These are phyloP conservation scores for Drosophila aff. DNA, from an alignment of 1,140 invertebrate genomes.

Conservation along the genomic window DNA sequence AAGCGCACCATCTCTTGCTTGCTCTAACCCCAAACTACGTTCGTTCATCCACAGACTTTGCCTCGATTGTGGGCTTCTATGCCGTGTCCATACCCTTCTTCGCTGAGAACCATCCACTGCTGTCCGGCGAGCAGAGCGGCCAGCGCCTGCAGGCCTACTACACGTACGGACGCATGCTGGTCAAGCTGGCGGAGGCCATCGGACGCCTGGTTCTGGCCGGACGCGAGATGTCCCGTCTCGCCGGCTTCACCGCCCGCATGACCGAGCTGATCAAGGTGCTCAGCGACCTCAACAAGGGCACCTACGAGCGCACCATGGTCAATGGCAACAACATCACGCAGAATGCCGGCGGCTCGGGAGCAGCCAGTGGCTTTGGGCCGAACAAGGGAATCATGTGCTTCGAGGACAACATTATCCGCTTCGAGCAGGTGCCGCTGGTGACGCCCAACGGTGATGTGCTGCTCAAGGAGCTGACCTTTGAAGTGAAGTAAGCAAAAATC, in stretches of 20 bases:
- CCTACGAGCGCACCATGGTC: conserved; percentile 95
- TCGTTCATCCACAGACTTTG: conserved; percentile 89
- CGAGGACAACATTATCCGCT: conserved; percentile 96
- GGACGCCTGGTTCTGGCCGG: conserved; percentile 97
- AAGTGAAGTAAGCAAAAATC: conserved; percentile 89
- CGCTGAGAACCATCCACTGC: conserved; percentile 88
- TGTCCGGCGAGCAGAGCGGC: conserved; percentile 88
- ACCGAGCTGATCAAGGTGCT: conserved; percentile 95
- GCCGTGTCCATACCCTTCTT: conserved; percentile 98
- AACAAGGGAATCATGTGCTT: conserved; percentile 93
- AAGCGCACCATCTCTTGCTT: neutral
- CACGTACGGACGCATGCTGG: conserved; percentile 97
- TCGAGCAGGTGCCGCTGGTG: conserved; percentile 96
- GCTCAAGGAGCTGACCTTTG: conserved; percentile 94
- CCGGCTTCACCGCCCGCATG: conserved; percentile 96
- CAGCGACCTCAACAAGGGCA: conserved; percentile 93
- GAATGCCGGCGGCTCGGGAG: conserved; percentile 31
- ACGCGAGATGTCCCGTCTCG: conserved; percentile 95
- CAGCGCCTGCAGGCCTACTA: conserved; percentile 95
- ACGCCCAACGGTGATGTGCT: conserved; percentile 99
- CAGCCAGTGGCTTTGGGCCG: conserved; percentile 85
- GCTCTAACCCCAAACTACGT: neutral
- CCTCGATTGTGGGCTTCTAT: conserved; percentile 97
- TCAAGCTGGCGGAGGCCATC: conserved; percentile 98
- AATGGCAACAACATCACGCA: conserved; percentile 84